Evolutionary conservation across 2,888 invertebrate genomes (phyloP), one percentile per base, ranked within the genome.

Genomic region (Dendrolimus pini): DNA sequence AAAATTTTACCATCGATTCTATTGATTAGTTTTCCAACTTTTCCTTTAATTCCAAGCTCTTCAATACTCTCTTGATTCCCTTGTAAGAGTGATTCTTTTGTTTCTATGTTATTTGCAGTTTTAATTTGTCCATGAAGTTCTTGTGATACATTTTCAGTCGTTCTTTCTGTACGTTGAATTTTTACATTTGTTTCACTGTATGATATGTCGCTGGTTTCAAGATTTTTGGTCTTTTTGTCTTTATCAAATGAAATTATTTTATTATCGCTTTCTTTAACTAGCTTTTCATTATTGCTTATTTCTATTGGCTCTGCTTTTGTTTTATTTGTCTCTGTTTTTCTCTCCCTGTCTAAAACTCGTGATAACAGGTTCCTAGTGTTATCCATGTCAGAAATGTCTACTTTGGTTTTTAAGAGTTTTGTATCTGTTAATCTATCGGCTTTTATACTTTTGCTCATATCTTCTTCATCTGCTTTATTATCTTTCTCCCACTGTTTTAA

Each of bases 11-110:
- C 53, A 52, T 68, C 66, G n/a, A 64, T 63, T 18, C 64, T 70
- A 53, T 65, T 75, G 42, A 80, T 75, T 9, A 84, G 62, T 62
- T 72, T 79, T 56, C 68, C 77, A 0, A 84, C 82, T 69, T 85
- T 85, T 0, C 81, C 80, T 69, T 72, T 81, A 3, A 83, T 64
- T 14, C 78, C 61, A 1, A 68, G 66, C 57, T 75, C 72, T 58
- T 72, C 68, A 54, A 60, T 61, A 7, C 54, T 62, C 0, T 65
- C 57, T n/a, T 58, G 12, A 47, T 30, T 30, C 6, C 3, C 6
- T 30, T 30, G 30, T 30, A 30, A 30, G 6, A 30, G 30, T 3
- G 30, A 30, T 30, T 30, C 47, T 47, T 47, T 12, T 10, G 12
- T 12, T 47, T 47, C 9, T 47, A 9, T 12, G 6, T 9, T 47